Base-by-base conservation (phyloP, 1,140 invertebrate genomes). In the Protaetia brevitarsis region DNA sequence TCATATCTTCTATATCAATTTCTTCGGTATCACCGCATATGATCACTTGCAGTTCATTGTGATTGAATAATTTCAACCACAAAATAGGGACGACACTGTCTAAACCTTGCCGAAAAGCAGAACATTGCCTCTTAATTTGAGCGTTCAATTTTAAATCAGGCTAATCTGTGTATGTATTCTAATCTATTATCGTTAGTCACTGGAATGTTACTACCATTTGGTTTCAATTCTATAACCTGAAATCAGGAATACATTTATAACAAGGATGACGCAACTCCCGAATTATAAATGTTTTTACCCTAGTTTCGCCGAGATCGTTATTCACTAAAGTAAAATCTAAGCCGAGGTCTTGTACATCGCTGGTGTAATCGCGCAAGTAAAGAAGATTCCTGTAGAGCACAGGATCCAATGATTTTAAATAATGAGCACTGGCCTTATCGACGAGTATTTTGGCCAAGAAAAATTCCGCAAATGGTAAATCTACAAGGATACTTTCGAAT, bases 91-190 rank as follows among this genome's bases (percentile, higher is more conserved):
- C 85, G 0, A 98, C 94, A 74, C 93, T 92, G 19, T 91, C 89
- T 34, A 99, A 83, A 0, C 97, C 88, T 79, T 90, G 87, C 69
- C 92, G 89, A 75, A 95, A 94, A 21, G 93, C 92, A 63, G 83
- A 84, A 72, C 93, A 96, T 69, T 98, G 95, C 1, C 87, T 82
- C 51, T 90, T 83, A 66, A 97, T 95, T 82, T 97, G 95, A 74
- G 88, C 89, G 67, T 98, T 98, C 19, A 98, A 81, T 80, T 97
- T 97, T 72, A 95, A 97, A 82, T 98, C 94, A 1, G n/a, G 96
- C 95, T 79, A 99, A 90, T 63, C 97, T 79, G 78, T 98, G 95
- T 72, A 99, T 95, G 76, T 99, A 99, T 78, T 98, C 95, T 76
- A 98, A 95, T 64, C 93, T 86, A 81, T 99, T 98, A 61, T 89